Evolutionary conservation across 1,140 invertebrate genomes (phyloP).

Genomic region (Megalopta genalis): DNA sequence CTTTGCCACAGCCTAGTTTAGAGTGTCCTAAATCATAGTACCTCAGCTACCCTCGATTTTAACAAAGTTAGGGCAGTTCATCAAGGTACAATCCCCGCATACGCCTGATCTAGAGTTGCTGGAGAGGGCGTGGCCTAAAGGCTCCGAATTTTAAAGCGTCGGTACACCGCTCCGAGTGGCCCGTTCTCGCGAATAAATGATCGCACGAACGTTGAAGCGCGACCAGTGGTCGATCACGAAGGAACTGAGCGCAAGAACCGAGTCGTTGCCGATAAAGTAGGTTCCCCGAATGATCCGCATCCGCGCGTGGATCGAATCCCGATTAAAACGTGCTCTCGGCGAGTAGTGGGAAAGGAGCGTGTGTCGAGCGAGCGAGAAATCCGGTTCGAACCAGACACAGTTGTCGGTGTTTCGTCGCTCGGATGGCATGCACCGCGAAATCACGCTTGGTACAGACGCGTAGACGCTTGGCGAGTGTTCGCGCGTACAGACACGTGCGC

Average conservation of each 20-base stretch:
- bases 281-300: neutral
- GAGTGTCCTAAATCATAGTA: no score
- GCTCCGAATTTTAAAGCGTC: no score
- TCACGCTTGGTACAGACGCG: conserved; percentile 28
- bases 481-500: conserved; percentile 38
- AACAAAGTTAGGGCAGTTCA: no score
- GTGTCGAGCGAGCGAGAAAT: conserved; percentile 46
- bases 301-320: conserved; percentile 25
- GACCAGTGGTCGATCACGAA: conserved; percentile 36
- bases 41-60: no score
- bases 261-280: conserved; percentile 48
- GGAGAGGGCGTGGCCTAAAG: no score
- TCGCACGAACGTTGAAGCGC: neutral
- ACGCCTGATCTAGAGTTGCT: no score
- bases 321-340: conserved; percentile 37
- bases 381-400: conserved; percentile 58
- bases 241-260: neutral
- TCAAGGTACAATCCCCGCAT: no score
- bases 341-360: conserved; percentile 16
- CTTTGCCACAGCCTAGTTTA: no score
- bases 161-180: no score
- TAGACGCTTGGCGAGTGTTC: conserved; percentile 34
- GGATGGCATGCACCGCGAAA: conserved; percentile 33
- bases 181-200: no score
- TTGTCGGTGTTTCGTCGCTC: conserved; percentile 52